These are phyloP conservation scores for Tolypeutes matacus DNA, from an alignment of 2,797 vertebrate genomes.

Conservation along the genomic window DNA sequence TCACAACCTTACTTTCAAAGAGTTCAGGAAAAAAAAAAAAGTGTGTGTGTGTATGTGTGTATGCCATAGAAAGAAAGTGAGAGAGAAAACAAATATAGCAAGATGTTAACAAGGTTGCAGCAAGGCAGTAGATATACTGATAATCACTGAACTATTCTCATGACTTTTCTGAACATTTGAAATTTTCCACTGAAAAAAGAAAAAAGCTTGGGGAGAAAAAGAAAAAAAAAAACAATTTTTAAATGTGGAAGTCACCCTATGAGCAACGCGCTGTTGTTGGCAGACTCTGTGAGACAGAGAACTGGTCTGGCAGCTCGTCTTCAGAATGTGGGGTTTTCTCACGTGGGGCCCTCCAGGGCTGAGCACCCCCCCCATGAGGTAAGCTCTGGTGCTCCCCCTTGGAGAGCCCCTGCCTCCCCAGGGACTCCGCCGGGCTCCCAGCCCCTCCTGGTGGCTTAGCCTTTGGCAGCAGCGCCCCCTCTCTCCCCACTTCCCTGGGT, in stretches of 20 bases:
- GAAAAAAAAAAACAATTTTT: neutral
- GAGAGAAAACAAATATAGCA: neutral
- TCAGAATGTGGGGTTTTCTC: constrained; percentile 57
- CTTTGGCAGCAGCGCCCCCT: neutral
- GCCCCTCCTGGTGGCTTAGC: neutral
- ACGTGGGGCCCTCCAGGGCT: neutral
- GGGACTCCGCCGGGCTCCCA: neutral
- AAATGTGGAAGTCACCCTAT: neutral
- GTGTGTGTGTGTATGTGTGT: too few species aligned
- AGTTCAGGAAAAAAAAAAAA: neutral
- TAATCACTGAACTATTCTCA: neutral
- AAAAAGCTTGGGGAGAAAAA: neutral
- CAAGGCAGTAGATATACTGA: neutral
- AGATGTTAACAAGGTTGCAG: neutral
- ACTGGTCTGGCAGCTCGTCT: neutral
- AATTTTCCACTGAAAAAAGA: neutral
- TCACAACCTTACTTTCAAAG: neutral
- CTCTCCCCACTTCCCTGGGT: neutral
- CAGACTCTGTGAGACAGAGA: neutral
- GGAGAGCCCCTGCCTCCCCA: constrained; percentile 59
- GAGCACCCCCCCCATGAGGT: neutral
- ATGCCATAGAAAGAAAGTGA: neutral
- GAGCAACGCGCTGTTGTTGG: neutral
- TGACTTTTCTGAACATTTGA: neutral
- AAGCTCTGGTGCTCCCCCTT: constrained; percentile 26